Base-by-base conservation (phyloP, 1,140 invertebrate species). In the Cydia strobilella region DNA sequence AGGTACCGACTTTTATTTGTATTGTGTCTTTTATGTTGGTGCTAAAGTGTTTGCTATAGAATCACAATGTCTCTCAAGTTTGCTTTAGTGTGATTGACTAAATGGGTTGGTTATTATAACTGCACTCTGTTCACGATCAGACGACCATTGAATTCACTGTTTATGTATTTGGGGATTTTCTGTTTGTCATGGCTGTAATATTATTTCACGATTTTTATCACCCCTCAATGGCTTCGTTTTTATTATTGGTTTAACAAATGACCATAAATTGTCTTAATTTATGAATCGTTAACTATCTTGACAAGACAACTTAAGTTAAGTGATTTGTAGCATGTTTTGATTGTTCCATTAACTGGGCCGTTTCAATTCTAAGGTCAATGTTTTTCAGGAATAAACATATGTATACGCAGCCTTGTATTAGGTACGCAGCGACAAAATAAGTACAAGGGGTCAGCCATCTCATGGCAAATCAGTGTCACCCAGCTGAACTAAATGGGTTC, bases 311-410 rank as follows among this genome's bases (percentile, higher is more conserved):
- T 45, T 91, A 87, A 89, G 82, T 89, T 87, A 86, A 88, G 87
- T 87, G 84, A 91, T 91, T 90, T 87, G 82, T 83, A 75, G 86
- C 86, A 86, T 90, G 87, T 83, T 83, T 87, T 80, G 85, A 82
- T 90, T 83, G 79, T 87, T 90, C 80, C 85, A 85, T 84, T 89
- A 87, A 86, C 85, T 84, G 82, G 83, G 85, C 88, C 83, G 86
- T 84, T 89, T 86, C 84, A 88, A 79, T 76, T 39, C 72, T 35
- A 18, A 42, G 27, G 13, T 66, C 63, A 35, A 69, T n/a, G n/a
- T n/a, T n/a, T n/a, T n/a, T n/a, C n/a, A n/a, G n/a, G n/a, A n/a
- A n/a, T n/a, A n/a, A n/a, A n/a, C n/a, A n/a, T n/a, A n/a, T n/a
- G n/a, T n/a, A n/a, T n/a, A n/a, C n/a, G n/a, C n/a, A n/a, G n/a